Evolutionary conservation across 2,888 invertebrate species (phyloP).

Genomic region (Diadromus collaris): DNA sequence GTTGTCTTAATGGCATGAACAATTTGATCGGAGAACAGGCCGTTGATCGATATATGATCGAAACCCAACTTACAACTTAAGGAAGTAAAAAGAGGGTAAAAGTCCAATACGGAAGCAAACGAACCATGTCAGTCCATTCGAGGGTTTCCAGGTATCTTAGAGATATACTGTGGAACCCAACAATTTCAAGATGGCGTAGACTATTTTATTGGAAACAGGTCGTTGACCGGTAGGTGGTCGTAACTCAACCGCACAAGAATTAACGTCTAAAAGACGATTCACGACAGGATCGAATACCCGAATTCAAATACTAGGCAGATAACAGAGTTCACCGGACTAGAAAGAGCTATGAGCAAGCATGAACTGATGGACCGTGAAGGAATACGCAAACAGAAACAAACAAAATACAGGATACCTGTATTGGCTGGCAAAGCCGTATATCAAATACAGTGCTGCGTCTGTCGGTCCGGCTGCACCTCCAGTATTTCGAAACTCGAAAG

Average conservation of each 20-base stretch:
- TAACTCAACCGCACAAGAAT: neutral
- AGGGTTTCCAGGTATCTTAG: neutral
- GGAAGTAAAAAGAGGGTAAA: too few relatives aligned
- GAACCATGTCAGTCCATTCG: neutral
- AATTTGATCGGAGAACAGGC: too few relatives aligned
- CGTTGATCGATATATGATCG: too few relatives aligned
- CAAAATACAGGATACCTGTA: neutral
- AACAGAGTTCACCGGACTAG: neutral
- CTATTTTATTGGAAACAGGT: neutral
- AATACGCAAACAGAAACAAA: neutral
- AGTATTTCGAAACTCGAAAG: slow-evolving; percentile 9
- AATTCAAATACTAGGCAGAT: neutral
- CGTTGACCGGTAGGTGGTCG: neutral
- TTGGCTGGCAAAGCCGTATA: neutral
- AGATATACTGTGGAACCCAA: neutral
- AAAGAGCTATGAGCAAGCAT: neutral
- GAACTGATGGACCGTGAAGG: neutral
- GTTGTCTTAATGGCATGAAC: too few relatives aligned
- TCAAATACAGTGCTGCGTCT: slow-evolving; percentile 12
- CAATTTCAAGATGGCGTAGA: neutral
- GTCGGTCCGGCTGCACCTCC: neutral
- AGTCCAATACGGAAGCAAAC: neutral
- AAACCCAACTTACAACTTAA: too few relatives aligned
- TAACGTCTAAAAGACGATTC: neutral
- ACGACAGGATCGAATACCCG: neutral